Evolutionary conservation across 1,140 invertebrate genomes (phyloP), one percentile per base, ranked within the genome.

Genomic region (Eufriesea mexicana): DNA sequence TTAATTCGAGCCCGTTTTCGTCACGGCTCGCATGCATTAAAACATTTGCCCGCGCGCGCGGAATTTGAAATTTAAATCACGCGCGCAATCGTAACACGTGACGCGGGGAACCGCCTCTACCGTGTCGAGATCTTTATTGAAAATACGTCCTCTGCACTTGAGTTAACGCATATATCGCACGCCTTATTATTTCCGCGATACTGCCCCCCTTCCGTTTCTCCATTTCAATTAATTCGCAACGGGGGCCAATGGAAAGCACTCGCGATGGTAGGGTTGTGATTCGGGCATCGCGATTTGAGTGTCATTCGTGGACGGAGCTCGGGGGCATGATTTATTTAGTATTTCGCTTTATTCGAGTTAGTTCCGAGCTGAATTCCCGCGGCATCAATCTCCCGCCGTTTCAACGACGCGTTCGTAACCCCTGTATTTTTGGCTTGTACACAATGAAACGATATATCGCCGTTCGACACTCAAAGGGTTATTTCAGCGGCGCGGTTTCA

Each of bases 11-110:
- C 55, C 59, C 59, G 25, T n/a, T 54, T 59, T 20, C 54, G 10
- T 23, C 67, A 49, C 45, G 14, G 25, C 25, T 45, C 47, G 83
- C 79, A 88, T 87, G 47, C 62, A 81, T 84, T 78, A 78, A 84
- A 55, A 75, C 84, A 79, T 84, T 23, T 74, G 79, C 86, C 61
- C 49, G 42, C 57, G 25, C 64, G 72, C 75, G 75, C 47, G 12
- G 64, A 54, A 88, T 88, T 83, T 88, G 61, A 84, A 88, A 85
- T 88, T 88, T 82, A 88, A 88, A 88, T 88, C 45, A 47, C 23
- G 9, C 83, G 64, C 55, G 83, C 74, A 47, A 55, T 73, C 61
- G 82, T 59, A 80, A 64, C 77, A 64, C 79, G 71, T 74, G 84
- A 83, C 81, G 66, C 83, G 42, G 25, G n/a, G 86, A 66, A 83